Conservation (phyloP, 2,113 vertebrate species). For the Esox niger region DNA sequence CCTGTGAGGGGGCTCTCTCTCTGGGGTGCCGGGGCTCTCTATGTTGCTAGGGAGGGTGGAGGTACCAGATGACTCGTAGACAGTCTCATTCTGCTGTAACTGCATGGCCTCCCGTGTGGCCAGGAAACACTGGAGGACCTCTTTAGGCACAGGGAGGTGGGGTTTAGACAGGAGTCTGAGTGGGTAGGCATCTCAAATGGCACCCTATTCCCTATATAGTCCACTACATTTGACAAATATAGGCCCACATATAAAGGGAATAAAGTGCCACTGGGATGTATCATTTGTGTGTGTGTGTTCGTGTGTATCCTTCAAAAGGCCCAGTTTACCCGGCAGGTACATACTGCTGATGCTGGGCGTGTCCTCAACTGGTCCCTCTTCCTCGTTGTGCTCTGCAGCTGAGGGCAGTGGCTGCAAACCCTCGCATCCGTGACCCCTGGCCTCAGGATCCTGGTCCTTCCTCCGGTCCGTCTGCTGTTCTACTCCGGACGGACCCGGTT, state of each 20-base stretch:
- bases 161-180: neutral
- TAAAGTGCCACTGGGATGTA: neutral
- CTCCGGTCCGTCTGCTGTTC: conserved; percentile 42
- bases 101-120: conserved; percentile 78
- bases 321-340: conserved; percentile 75
- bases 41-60: conserved; percentile 71
- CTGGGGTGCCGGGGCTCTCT: conserved; percentile 68
- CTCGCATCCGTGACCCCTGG: conserved; percentile 19
- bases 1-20: conserved; percentile 53
- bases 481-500: conserved; percentile 39
- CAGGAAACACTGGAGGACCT: conserved; percentile 78
- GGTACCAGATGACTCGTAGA: conserved; percentile 79
- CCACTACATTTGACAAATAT: neutral
- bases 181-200: no score
- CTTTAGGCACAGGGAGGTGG: conserved; percentile 39
- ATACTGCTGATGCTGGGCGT: conserved; percentile 67
- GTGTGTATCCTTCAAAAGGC: conserved; percentile 15
- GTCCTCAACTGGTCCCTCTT: conserved; percentile 67
- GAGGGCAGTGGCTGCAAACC: conserved; percentile 44
- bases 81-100: conserved; percentile 76
- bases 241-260: neutral
- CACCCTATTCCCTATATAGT: no score
- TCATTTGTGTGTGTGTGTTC: neutral
- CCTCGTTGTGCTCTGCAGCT: conserved; percentile 74
- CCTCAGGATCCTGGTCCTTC: conserved; percentile 56